phyloP scores from a whole-genome alignment of 2,113 vertebrate genomes.

The Mandrillus leucophaeus region DNA sequence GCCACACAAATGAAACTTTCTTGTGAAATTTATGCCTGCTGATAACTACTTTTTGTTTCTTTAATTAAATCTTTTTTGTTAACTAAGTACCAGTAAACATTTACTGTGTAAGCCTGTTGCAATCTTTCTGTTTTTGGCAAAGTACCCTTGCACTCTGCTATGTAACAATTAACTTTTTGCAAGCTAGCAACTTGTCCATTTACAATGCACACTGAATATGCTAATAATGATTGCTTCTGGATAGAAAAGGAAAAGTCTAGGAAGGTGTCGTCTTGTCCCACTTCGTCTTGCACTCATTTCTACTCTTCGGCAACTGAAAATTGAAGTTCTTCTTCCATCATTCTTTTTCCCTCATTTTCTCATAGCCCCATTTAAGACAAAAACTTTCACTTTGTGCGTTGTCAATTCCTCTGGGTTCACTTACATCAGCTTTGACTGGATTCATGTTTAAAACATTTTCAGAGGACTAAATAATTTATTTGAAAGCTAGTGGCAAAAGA shows the following conservation, averaged over 20 bases:
- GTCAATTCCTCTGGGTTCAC: conserved; percentile 39
- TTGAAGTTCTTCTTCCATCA: neutral
- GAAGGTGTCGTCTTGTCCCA: neutral
- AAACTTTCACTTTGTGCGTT: conserved; percentile 10
- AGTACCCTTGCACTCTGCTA: neutral
- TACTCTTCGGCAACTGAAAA: neutral
- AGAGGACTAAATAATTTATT: conserved; percentile 71
- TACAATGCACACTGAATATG: neutral
- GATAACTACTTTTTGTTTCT: neutral
- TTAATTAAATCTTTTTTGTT: neutral
- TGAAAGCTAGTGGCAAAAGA: conserved; percentile 51
- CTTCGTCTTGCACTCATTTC: neutral
- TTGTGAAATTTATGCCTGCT: neutral
- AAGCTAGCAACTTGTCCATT: neutral
- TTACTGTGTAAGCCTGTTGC: neutral
- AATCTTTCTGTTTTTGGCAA: neutral
- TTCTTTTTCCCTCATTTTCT: neutral
- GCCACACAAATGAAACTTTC: neutral
- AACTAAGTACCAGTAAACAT: neutral
- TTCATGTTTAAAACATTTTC: conserved; percentile 64
- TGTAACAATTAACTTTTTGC: neutral
- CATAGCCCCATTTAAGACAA: neutral
- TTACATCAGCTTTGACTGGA: conserved; percentile 49
- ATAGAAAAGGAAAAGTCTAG: neutral
- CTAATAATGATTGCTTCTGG: neutral